A percentile compares a stretch with the other conserved stretches of the same genome.
These are phyloP conservation scores for Microtus pennsylvanicus DNA, from an alignment of 2,113 vertebrate species.

Conservation along the genomic window DNA sequence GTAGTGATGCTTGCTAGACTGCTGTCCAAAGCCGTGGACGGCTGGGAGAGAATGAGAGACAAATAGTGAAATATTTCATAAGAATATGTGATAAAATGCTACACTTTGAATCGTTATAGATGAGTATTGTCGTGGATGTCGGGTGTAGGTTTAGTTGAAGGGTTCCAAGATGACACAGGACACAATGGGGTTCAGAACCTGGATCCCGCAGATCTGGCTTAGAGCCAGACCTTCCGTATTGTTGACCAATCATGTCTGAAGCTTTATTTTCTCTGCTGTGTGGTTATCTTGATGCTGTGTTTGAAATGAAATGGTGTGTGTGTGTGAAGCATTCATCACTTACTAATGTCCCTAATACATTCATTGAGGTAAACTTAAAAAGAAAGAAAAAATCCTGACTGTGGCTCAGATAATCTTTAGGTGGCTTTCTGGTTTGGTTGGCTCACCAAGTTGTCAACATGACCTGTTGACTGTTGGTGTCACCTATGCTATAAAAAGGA, in stretches of 20 bases:
- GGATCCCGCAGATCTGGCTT: not conserved
- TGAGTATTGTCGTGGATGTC: no score
- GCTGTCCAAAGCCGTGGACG: not conserved
- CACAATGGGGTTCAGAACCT: constrained; percentile 9
- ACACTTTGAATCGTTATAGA: not conserved
- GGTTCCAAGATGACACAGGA: not conserved
- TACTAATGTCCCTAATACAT: not conserved
- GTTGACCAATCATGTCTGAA: not conserved
- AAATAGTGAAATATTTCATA: not conserved
- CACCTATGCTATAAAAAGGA: constrained; percentile 72
- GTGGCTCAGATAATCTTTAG: not conserved
- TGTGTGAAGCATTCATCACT: not conserved
- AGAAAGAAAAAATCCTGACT: not conserved
- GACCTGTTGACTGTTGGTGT: constrained; percentile 59
- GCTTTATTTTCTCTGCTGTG: not conserved
- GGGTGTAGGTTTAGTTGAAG: not conserved
- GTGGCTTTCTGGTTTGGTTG: constrained; percentile 7
- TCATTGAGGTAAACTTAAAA: constrained; percentile 21
- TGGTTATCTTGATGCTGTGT: not conserved
- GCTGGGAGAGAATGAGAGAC: not conserved
- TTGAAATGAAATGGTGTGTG: constrained; percentile 31
- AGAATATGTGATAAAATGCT: not conserved
- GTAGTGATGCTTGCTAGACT: not conserved
- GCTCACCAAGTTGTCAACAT: constrained; percentile 34
- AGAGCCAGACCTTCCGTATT: not conserved